phyloP scores from a whole-genome alignment of 1,140 invertebrate species.

The Drosophila obscura region DNA sequence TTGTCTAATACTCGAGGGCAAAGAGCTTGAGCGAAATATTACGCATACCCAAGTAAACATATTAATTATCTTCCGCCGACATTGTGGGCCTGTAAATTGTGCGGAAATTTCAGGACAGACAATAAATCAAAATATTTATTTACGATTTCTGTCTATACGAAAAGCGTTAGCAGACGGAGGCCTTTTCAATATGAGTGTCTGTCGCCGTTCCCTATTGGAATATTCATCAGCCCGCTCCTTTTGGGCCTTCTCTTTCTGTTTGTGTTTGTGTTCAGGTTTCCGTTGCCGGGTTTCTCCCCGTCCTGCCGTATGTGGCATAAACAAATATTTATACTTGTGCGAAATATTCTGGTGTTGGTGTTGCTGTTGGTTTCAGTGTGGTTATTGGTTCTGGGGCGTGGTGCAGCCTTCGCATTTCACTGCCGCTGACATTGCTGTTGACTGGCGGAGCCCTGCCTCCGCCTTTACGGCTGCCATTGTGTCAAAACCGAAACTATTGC shows the following conservation, averaged over 20 bases:
- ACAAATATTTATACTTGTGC: slow-evolving; percentile 76
- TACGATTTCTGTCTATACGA: slow-evolving; percentile 56
- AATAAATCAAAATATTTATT: slow-evolving; percentile 66
- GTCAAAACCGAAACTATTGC: slow-evolving; percentile 34
- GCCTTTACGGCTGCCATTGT: slow-evolving; percentile 20
- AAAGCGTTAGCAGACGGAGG: slow-evolving; percentile 43
- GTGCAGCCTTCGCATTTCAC: slow-evolving; percentile 34
- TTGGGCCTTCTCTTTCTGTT: slow-evolving; percentile 13
- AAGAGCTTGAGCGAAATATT: slow-evolving; percentile 19
- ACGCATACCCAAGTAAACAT: slow-evolving; percentile 56
- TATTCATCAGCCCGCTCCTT: slow-evolving; percentile 49
- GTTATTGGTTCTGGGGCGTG: slow-evolving; percentile 7
- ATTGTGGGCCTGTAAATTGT: slow-evolving; percentile 49
- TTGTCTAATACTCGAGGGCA: background rate
- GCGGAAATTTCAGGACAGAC: slow-evolving; percentile 45
- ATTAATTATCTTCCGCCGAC: slow-evolving; percentile 53
- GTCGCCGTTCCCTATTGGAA: slow-evolving; percentile 21
- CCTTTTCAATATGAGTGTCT: slow-evolving; percentile 32
- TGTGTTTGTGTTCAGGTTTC: slow-evolving; percentile 54
- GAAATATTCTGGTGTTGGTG: slow-evolving; percentile 56
- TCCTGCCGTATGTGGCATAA: slow-evolving; percentile 59
- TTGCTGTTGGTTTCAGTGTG: slow-evolving; percentile 23
- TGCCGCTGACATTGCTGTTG: slow-evolving; percentile 40
- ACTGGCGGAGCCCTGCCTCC: slow-evolving; percentile 22
- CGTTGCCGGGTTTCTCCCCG: slow-evolving; percentile 4